Percentiles rank a stretch among this genome's conserved stretches.
These are phyloP conservation scores for Andrena fulva DNA, from an alignment of 2,888 invertebrate genomes.

Conservation along the genomic window DNA sequence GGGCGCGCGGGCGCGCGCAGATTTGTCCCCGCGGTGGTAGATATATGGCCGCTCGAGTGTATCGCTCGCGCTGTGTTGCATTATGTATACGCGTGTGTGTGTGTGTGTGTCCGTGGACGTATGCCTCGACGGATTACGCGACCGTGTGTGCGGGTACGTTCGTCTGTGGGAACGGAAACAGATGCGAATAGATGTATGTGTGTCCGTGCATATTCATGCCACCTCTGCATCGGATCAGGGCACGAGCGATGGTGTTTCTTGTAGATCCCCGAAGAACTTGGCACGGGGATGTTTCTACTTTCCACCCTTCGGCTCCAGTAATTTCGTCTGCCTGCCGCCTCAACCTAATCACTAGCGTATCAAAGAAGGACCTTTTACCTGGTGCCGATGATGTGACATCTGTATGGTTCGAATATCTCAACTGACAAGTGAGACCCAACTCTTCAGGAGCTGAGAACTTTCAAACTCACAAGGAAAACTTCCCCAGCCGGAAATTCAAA, in stretches of 20 bases:
- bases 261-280: slow-evolving; percentile 38
- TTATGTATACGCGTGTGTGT: slow-evolving; percentile 38
- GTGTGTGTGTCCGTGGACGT: slow-evolving; percentile 40
- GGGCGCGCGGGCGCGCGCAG: slow-evolving; percentile 11
- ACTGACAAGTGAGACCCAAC: no score
- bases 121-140: slow-evolving; percentile 62
- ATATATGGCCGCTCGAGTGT: slow-evolving; percentile 19
- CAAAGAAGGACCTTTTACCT: no score
- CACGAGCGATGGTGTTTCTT: slow-evolving; percentile 56
- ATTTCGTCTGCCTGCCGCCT: no score
- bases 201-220: slow-evolving; percentile 54
- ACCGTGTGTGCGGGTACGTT: slow-evolving; percentile 17
- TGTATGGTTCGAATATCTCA: no score
- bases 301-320: not conserved
- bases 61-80: slow-evolving; percentile 26
- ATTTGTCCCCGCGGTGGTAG: slow-evolving; percentile 18
- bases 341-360: no score
- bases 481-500: no score
- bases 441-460: no score
- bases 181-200: not conserved
- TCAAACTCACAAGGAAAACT: no score
- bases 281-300: slow-evolving; percentile 7
- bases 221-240: slow-evolving; percentile 53
- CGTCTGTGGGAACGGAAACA: slow-evolving; percentile 20
- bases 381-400: no score